Evolutionary conservation across 1,140 invertebrate species (phyloP), one percentile per base, ranked within the genome.

Genomic region (Portunus trituberculatus): DNA sequence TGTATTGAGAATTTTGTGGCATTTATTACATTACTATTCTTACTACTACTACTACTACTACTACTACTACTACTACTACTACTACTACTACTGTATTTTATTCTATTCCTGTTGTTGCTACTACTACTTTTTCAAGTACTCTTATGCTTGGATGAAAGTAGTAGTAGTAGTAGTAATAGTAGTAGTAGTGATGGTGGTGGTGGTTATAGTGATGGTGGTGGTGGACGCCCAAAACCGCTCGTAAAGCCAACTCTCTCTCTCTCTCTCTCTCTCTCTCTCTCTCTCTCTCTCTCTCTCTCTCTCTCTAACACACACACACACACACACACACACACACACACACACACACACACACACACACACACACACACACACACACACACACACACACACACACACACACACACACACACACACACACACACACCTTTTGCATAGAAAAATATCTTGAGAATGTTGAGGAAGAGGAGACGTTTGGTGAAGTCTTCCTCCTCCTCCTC

Each of bases 121-220:
- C 16, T 59, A 59, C 52, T 59, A 59, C 52, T 59, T 59, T 59
- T 59, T 59, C 52, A 59, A 0, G 16, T 12, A 59, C 2, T 14
- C 2, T 20, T 59, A 14, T 10, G 16, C 29, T 8, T 4, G 39
- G 7, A 12, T 87, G 12, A 32, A 25, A 87, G 16, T 32, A 87
- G 25, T 87, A 87, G 39, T 87, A 87, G 39, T 87, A 87, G 39
- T 87, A 87, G 39, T 87, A 87, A 20, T 87, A 87, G 39, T 39
- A 46, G 86, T 76, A n/a, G 20, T 76, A n/a, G 67, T 76, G 25
- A 25, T 76, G 25, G 67, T n/a, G 6, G 67, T 25, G 1, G 20
- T 76, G 20, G 67, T 76, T 4, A 20, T 76, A n/a, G 67, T n/a
- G 25, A 1, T 76, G 67, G 67, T 76, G 67, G 25, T 76, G 67